phyloP scores from a whole-genome alignment of 1,140 invertebrate species.

The Cyclina sinensis region DNA sequence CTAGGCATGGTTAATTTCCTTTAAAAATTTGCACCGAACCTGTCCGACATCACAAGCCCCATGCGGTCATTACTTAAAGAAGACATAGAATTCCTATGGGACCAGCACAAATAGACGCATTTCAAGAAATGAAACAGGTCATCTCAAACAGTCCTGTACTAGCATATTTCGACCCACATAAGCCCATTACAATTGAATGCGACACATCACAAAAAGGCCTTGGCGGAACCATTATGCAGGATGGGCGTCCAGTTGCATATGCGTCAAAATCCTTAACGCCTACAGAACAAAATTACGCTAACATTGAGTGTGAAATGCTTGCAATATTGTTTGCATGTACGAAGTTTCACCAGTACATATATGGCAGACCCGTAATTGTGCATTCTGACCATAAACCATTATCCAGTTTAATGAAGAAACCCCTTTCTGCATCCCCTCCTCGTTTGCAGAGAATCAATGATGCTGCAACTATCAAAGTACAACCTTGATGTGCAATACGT shows the following conservation, averaged over 20 bases:
- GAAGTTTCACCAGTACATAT: constrained; percentile 44
- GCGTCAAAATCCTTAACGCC: constrained; percentile 81
- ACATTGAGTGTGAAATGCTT: constrained; percentile 71
- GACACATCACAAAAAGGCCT: background rate
- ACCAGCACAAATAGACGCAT: constrained; percentile 5
- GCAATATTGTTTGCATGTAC: constrained; percentile 61
- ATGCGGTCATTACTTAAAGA: constrained; percentile 54
- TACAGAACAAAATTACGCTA: constrained; percentile 75
- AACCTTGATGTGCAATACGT: constrained; percentile 24
- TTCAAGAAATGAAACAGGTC: background rate
- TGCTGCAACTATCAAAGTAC: constrained; percentile 11
- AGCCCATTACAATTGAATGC: background rate
- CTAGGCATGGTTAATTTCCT: constrained; percentile 84
- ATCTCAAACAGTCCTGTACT: constrained; percentile 55
- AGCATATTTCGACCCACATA: constrained; percentile 56
- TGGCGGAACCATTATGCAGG: constrained; percentile 57
- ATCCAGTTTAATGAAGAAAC: background rate
- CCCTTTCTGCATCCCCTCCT: constrained; percentile 30
- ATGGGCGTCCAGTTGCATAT: constrained; percentile 83
- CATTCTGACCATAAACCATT: constrained; percentile 38
- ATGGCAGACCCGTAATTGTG: constrained; percentile 34
- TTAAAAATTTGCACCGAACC: no score
- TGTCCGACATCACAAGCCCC: constrained; percentile 59
- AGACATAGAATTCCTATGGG: no score
- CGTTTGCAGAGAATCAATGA: constrained; percentile 49